phyloP scores from a whole-genome alignment of 2,888 invertebrate species.

The Trissolcus japonicus region DNA sequence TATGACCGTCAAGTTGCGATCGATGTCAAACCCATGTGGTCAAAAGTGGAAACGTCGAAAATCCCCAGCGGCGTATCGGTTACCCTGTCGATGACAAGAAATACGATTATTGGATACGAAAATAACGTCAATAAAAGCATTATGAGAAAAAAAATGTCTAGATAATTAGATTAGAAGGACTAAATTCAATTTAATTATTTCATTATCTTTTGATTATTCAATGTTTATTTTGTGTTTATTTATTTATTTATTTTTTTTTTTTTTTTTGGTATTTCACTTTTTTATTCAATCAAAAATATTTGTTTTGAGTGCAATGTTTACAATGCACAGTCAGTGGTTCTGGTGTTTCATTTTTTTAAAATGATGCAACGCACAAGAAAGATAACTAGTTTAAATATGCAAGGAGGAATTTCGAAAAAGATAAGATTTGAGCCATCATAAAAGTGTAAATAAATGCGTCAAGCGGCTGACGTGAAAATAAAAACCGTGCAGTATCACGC shows the following conservation, averaged over 20 bases:
- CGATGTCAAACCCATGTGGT: conserved; percentile 35
- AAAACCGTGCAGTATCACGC: not conserved
- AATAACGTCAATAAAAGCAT: conserved; percentile 12
- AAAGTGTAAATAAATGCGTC: too few relatives aligned
- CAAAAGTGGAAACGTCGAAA: conserved; percentile 48
- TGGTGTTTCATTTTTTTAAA: too few relatives aligned
- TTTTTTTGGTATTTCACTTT: too few relatives aligned
- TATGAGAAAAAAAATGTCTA: conserved; percentile 9
- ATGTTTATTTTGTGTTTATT: too few relatives aligned
- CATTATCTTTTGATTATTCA: too few relatives aligned
- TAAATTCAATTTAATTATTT: too few relatives aligned
- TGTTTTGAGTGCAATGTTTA: too few relatives aligned
- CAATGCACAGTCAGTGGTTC: too few relatives aligned
- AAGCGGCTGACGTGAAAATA: too few relatives aligned
- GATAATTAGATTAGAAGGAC: too few relatives aligned
- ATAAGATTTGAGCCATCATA: conserved; percentile 5
- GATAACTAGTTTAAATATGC: conserved; percentile 17
- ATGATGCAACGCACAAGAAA: not conserved
- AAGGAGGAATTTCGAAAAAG: conserved; percentile 16
- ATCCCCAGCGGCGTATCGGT: conserved; percentile 37
- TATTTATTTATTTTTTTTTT: too few relatives aligned
- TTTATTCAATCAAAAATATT: too few relatives aligned
- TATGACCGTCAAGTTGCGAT: conserved; percentile 22
- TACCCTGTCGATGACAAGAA: conserved; percentile 33
- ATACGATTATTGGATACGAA: conserved; percentile 11